Conservation (phyloP, 1,140 invertebrate species). For the Thaumatotibia leucotreta region DNA sequence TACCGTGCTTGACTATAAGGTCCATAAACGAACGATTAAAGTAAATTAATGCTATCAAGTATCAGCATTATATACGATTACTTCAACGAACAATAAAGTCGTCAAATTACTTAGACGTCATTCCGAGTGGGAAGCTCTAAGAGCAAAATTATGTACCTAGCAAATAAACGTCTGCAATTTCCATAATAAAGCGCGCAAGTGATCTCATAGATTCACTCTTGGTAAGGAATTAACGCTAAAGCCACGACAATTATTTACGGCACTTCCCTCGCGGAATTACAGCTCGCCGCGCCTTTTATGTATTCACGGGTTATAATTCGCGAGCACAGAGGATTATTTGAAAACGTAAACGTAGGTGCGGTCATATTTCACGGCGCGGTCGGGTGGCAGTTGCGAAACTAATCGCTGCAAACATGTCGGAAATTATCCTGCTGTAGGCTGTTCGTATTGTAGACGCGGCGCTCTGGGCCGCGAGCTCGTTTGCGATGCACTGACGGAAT, state of each 20-base stretch:
- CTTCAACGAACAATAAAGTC: not conserved
- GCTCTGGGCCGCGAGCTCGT: conserved; percentile 25
- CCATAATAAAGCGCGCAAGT: conserved; percentile 31
- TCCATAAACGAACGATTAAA: no score
- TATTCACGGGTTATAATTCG: conserved; percentile 61
- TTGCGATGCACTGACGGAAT: conserved; percentile 53
- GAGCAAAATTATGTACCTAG: not conserved
- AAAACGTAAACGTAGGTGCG: conserved; percentile 50
- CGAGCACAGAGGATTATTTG: conserved; percentile 47
- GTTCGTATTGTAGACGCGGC: conserved; percentile 2
- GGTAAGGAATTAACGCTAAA: conserved; percentile 53
- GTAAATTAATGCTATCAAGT: no score
- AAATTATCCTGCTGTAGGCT: conserved; percentile 48
- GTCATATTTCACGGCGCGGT: conserved; percentile 51
- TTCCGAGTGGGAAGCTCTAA: not conserved
- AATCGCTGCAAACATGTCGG: conserved; percentile 54
- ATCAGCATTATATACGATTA: no score
- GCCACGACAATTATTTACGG: conserved; percentile 62
- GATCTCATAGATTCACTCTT: conserved; percentile 54
- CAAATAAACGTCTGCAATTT: conserved; percentile 14
- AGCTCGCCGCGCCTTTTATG: conserved; percentile 53
- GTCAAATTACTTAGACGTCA: not conserved
- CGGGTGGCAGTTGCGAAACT: conserved; percentile 48
- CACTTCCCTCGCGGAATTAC: conserved; percentile 49
- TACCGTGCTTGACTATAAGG: no score